phyloP scores from a whole-genome alignment of 2,888 invertebrate genomes.

The Didymodactylos carnosus region DNA sequence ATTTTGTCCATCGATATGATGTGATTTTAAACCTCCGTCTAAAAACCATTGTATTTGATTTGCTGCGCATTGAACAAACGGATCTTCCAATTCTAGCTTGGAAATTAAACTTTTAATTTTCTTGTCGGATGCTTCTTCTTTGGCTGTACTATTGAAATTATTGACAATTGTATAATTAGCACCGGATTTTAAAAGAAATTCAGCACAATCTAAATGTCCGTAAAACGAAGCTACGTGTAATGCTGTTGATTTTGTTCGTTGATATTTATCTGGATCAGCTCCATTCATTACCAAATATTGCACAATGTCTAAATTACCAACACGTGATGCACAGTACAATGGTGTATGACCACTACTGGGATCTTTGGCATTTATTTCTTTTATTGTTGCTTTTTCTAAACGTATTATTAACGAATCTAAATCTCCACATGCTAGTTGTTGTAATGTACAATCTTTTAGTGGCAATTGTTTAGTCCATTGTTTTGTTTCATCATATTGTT shows the following conservation, averaged over 20 bases:
- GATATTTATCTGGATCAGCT: not conserved
- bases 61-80: not conserved
- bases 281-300: not conserved
- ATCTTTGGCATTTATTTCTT: not conserved
- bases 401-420: not conserved
- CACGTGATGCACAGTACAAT: not conserved
- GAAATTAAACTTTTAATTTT: not conserved
- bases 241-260: not conserved
- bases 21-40: not conserved
- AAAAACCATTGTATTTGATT: not conserved
- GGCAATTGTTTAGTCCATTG: not conserved
- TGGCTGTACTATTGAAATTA: not conserved
- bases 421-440: not conserved
- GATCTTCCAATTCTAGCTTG: not conserved
- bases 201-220: not conserved
- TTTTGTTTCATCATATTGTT: not conserved
- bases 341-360: not conserved
- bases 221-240: not conserved
- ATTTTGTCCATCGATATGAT: not conserved
- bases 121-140: not conserved
- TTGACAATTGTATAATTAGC: not conserved
- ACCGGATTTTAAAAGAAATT: not conserved
- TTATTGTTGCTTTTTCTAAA: not conserved
- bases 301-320: not conserved
- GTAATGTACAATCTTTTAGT: not conserved